Evolutionary conservation across 1,140 invertebrate genomes (phyloP), one percentile per base, ranked within the genome.

Genomic region (Cyphomyrmex costatus): DNA sequence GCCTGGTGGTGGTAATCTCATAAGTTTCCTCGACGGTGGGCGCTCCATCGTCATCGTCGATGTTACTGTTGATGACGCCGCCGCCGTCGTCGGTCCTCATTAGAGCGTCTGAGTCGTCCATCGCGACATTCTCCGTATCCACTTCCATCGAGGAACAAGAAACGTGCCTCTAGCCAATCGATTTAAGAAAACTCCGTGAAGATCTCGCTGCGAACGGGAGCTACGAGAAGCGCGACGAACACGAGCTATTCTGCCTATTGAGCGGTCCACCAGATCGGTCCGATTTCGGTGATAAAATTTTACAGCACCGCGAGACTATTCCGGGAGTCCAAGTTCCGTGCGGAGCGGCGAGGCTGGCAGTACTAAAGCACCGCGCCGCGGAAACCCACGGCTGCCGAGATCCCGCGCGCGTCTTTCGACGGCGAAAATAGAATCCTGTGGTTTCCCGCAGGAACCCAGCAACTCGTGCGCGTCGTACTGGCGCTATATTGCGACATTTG

Each of bases 1-100:
- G 96, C 42, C 95, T 94, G 86, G 96, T 96, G 91, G 96, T 96
- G 87, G 96, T 96, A 76, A 95, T 93, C 94, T 96, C 96, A 93
- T 94, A 94, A 30, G 91, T 93, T 56, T 94, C 93, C 85, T 94
- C 93, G 46, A 94, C 92, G 70, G 92, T 93, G 33, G 93, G 91
- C 77, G 89, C 86, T 42, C 93, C 93, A 3, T 94, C 93, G 71
- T 92, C 86, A 19, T 85, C 87, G 36, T 87, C 77, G 58, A 53
- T 60, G n/a, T 80, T 85, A 8, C 73, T 58, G 63, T 21, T 73
- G 66, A 82, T 63, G 16, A 85, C 21, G 27, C 84, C 56, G 70
- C 58, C 70, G n/a, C 58, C 83, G 12, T 84, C 56, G 16, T 66
- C 71, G 14, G 82, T 42, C 46, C 19, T 83, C 49, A 65, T 24